Percentiles rank a stretch among this genome's conserved stretches.
Evolutionary conservation across 2,888 invertebrate species (phyloP).

Genomic region (Atherix ibis): DNA sequence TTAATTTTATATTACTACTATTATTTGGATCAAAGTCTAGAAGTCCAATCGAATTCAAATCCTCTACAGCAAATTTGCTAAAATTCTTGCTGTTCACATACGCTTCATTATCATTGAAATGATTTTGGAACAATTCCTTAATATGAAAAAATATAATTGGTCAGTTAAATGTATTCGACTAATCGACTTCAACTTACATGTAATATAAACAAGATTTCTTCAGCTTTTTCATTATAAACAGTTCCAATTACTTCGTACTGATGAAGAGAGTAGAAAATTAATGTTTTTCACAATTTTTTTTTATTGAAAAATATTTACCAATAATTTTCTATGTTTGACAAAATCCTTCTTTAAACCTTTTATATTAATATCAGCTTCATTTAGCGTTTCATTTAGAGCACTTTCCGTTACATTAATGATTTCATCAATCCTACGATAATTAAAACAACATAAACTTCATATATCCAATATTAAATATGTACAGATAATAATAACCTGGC

Average conservation of each 20-base stretch:
- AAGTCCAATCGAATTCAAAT: no score
- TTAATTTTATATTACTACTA: no score
- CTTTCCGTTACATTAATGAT: background rate
- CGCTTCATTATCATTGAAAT: constrained; percentile 1
- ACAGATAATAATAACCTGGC: background rate
- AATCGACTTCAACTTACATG: constrained; percentile 1
- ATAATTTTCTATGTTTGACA: background rate
- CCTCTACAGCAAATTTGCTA: no score
- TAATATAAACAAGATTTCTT: constrained; percentile 2
- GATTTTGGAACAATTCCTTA: constrained; percentile 1
- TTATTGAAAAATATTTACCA: background rate
- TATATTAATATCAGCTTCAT: background rate
- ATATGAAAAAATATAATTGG: background rate
- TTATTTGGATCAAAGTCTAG: no score
- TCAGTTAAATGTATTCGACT: background rate
- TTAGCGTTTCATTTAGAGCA: background rate
- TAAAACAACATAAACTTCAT: background rate
- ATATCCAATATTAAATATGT: background rate
- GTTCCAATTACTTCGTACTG: constrained; percentile 3
- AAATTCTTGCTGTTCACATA: no score
- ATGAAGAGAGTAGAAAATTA: background rate
- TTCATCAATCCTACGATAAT: background rate
- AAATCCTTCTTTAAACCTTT: constrained; percentile 3
- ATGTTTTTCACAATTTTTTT: background rate
- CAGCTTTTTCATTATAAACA: background rate